These are phyloP conservation scores for Anguilla japonica DNA, from an alignment of 2,113 vertebrate species.

Conservation along the genomic window DNA sequence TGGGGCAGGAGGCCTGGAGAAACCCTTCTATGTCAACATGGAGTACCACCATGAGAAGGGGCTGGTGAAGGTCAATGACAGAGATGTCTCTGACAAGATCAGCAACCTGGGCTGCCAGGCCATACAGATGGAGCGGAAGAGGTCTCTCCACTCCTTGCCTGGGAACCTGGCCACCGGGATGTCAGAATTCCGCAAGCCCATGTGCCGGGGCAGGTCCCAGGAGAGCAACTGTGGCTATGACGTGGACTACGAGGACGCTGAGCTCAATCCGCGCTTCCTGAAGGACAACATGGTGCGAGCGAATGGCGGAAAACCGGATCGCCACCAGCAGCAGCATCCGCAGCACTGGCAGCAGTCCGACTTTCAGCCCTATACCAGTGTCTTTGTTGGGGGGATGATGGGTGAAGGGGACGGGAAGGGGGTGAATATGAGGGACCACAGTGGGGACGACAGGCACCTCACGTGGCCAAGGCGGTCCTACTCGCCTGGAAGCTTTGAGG, in stretches of 20 bases:
- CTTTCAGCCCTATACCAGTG: conserved; percentile 86
- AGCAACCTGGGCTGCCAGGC: conserved; percentile 86
- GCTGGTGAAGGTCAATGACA: conserved; percentile 89
- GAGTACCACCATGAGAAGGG: conserved; percentile 95
- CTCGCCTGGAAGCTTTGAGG: conserved; percentile 91
- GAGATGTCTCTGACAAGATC: conserved; percentile 89
- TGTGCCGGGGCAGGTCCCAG: conserved; percentile 77
- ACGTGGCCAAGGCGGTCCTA: conserved; percentile 96
- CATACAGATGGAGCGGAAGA: conserved; percentile 93
- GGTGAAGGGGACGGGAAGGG: conserved; percentile 69
- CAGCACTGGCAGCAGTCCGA: conserved; percentile 81
- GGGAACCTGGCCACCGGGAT: conserved; percentile 72
- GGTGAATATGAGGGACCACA: conserved; percentile 68
- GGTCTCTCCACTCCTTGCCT: conserved; percentile 76
- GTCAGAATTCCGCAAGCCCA: conserved; percentile 69
- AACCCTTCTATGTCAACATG: conserved; percentile 90
- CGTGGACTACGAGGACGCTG: conserved; percentile 89
- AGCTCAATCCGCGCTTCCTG: conserved; percentile 85
- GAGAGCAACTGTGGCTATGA: conserved; percentile 86
- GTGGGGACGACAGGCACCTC: conserved; percentile 83
- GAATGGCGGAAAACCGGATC: conserved; percentile 73
- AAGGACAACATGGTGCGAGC: conserved; percentile 72
- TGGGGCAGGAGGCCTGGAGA: conserved; percentile 69
- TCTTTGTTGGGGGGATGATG: conserved; percentile 80
- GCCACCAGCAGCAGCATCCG: conserved; percentile 74